Evolutionary conservation across 1,140 invertebrate genomes (phyloP).

Genomic region (Cydia strobilella): DNA sequence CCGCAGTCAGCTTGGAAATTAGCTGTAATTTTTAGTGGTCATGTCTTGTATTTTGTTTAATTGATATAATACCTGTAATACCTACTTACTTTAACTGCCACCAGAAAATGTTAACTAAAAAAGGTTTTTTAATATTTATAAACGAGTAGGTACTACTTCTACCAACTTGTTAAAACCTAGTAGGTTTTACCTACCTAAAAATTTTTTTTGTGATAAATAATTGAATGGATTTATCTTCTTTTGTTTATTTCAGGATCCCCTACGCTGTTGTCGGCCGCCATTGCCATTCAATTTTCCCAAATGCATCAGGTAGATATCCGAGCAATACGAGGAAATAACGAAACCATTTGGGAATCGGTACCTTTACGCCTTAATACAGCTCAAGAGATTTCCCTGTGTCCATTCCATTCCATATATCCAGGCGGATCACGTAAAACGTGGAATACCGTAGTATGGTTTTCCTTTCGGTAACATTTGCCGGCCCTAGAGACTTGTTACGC

Average conservation of each 20-base stretch:
- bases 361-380: slow-evolving; percentile 69
- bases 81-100: not conserved
- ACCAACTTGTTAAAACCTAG: too few species aligned
- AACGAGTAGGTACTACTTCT: too few species aligned
- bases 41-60: not conserved
- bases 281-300: slow-evolving; percentile 62
- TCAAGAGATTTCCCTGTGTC: slow-evolving; percentile 73
- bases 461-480: slow-evolving; percentile 69
- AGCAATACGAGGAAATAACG: slow-evolving; percentile 65
- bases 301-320: slow-evolving; percentile 48
- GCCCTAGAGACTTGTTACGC: slow-evolving; percentile 76
- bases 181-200: too few species aligned
- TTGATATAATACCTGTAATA: too few species aligned
- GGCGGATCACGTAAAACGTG: slow-evolving; percentile 69
- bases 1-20: not conserved
- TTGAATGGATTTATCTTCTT: not conserved
- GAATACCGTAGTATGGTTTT: slow-evolving; percentile 65
- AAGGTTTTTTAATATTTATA: too few species aligned
- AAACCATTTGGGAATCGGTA: slow-evolving; percentile 67
- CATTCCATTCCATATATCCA: slow-evolving; percentile 60
- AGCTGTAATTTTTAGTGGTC: not conserved
- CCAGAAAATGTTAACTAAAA: too few species aligned
- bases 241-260: slow-evolving; percentile 34
- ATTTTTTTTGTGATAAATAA: not conserved
- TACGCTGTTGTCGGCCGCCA: slow-evolving; percentile 50